Percentiles rank a stretch among this genome's conserved stretches.
These are phyloP conservation scores for Heteromormyrus szaboi DNA, from an alignment of 2,797 vertebrate genomes.

Conservation along the genomic window DNA sequence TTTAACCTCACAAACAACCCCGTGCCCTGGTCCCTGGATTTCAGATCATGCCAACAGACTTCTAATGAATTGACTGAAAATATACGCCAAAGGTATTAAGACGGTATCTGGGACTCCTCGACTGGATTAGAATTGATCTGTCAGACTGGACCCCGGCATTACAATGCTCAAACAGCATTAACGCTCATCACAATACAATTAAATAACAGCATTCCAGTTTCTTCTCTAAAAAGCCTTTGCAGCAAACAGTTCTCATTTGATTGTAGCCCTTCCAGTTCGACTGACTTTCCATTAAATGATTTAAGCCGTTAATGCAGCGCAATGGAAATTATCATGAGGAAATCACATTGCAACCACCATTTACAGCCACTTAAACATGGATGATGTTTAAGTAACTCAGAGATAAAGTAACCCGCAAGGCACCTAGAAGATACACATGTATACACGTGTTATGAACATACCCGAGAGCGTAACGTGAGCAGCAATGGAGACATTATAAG, in stretches of 20 bases:
- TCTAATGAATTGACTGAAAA: slow-evolving; percentile 1
- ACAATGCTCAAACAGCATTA: not conserved
- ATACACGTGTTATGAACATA: not conserved
- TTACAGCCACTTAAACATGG: not conserved
- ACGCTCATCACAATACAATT: not conserved
- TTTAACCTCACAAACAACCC: not conserved
- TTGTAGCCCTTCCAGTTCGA: not conserved
- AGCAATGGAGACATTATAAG: not conserved
- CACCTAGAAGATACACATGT: not conserved
- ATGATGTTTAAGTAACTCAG: not conserved
- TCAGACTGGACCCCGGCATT: not conserved
- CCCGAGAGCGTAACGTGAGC: not conserved
- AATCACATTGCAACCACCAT: not conserved
- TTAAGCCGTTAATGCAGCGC: not conserved
- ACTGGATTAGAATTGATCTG: slow-evolving; percentile 14
- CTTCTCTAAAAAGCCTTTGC: not conserved
- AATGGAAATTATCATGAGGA: not conserved
- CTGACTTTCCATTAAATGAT: not conserved
- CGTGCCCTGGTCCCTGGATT: not conserved
- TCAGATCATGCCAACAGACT: not conserved
- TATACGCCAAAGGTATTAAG: not conserved
- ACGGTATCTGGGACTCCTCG: not conserved
- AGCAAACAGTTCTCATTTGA: not conserved
- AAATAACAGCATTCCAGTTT: not conserved
- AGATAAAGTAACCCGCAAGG: not conserved